Evolutionary conservation across 2,113 vertebrate genomes (phyloP).

Genomic region (Sylvia atricapilla): DNA sequence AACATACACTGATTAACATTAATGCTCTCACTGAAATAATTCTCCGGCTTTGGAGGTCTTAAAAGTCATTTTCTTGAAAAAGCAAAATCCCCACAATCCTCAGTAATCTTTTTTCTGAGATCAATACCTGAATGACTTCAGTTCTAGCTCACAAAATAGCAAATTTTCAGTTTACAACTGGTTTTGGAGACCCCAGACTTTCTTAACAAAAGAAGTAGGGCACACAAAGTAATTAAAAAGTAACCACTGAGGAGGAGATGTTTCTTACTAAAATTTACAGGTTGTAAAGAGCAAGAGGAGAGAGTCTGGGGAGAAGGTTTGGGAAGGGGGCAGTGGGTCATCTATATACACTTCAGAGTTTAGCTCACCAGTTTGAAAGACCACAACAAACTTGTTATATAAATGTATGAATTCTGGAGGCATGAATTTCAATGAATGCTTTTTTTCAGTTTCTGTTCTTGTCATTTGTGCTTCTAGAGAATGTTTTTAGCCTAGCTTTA

Average conservation of each 20-base stretch:
- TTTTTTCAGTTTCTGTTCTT: not conserved
- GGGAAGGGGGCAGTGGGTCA: not conserved
- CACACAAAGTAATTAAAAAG: conserved; percentile 36
- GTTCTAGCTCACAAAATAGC: not conserved
- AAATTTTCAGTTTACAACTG: not conserved
- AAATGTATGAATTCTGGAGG: not conserved
- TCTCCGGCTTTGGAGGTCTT: conserved; percentile 31
- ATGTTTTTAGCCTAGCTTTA: not conserved
- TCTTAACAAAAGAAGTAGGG: conserved; percentile 8
- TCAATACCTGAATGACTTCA: conserved; percentile 24
- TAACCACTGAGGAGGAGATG: not conserved
- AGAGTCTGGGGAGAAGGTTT: not conserved
- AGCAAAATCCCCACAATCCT: not conserved
- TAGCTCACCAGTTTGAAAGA: not conserved
- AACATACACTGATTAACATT: conserved; percentile 60
- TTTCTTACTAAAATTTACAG: not conserved
- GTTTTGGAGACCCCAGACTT: not conserved
- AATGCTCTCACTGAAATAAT: conserved; percentile 55
- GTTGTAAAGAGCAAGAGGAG: not conserved
- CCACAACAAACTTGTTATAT: not conserved
- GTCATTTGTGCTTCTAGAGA: not conserved
- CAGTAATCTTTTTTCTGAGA: not conserved
- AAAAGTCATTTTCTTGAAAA: conserved; percentile 30
- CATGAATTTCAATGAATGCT: conserved; percentile 23
- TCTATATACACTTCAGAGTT: not conserved